phyloP scores from a whole-genome alignment of 2,113 vertebrate genomes.

The Vulpes lagopus region DNA sequence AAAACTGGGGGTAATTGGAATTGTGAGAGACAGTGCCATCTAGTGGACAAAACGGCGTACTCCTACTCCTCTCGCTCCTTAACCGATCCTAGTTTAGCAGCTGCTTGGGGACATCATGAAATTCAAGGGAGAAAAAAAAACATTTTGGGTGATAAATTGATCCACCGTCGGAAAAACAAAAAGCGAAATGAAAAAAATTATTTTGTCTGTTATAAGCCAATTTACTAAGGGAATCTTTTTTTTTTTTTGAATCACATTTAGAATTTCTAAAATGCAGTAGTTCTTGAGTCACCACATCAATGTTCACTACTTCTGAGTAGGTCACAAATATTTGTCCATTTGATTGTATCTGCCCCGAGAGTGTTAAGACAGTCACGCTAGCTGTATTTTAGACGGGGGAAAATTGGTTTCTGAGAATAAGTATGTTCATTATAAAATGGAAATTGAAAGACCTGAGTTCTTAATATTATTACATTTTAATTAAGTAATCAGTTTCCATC shows the following conservation, averaged over 20 bases:
- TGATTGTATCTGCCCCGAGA: neutral
- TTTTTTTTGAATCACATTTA: neutral
- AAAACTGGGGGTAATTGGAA: neutral
- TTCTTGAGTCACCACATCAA: neutral
- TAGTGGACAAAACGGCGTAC: neutral
- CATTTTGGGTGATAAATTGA: slow-evolving; percentile 4
- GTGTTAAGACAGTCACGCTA: neutral
- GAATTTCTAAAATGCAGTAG: slow-evolving; percentile 31
- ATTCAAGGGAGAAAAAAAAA: neutral
- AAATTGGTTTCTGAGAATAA: slow-evolving; percentile 40
- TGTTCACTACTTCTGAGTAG: neutral
- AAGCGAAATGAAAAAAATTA: slow-evolving; percentile 20
- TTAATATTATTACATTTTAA: slow-evolving; percentile 21
- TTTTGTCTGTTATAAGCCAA: slow-evolving; percentile 30
- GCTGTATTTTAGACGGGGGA: slow-evolving; percentile 23
- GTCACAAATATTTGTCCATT: slow-evolving; percentile 42
- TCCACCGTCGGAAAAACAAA: neutral
- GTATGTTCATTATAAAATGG: slow-evolving; percentile 19
- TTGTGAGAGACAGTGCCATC: slow-evolving; percentile 44
- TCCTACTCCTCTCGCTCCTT: neutral
- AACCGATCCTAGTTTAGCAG: neutral
- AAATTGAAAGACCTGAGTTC: neutral
- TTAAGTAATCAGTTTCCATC: neutral
- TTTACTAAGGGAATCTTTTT: neutral
- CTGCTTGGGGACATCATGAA: neutral